Evolutionary conservation across 2,888 invertebrate genomes (phyloP).

Genomic region (Vandiemenella viatica): DNA sequence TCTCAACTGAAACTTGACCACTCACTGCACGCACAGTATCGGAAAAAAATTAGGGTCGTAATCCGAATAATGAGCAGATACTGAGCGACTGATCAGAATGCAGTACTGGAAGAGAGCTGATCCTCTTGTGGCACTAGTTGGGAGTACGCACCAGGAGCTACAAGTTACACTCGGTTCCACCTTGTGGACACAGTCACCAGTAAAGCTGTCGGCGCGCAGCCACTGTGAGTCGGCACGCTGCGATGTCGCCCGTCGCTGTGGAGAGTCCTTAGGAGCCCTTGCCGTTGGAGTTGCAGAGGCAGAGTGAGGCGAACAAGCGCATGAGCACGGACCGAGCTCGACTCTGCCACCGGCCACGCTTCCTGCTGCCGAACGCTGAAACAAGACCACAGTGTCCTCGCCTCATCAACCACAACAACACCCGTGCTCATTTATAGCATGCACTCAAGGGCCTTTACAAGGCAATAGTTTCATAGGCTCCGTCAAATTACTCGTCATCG

Average conservation of each 20-base stretch:
- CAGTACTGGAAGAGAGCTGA: not conserved
- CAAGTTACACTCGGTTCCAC: not conserved
- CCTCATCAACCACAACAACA: too few relatives aligned
- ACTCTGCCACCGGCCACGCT: constrained; percentile 25
- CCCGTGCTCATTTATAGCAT: too few relatives aligned
- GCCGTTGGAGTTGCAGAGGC: constrained; percentile 14
- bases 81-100: too few relatives aligned
- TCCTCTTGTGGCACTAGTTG: not conserved
- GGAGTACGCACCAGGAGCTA: not conserved
- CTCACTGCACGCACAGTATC: too few relatives aligned
- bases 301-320: constrained; percentile 13
- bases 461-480: too few relatives aligned
- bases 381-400: too few relatives aligned
- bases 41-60: too few relatives aligned
- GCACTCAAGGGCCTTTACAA: too few relatives aligned
- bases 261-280: constrained; percentile 6
- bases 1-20: too few relatives aligned
- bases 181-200: not conserved
- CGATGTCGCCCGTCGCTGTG: not conserved
- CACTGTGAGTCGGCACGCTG: not conserved
- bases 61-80: too few relatives aligned
- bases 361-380: constrained; percentile 4
- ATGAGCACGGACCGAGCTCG: constrained; percentile 28
- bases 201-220: not conserved
- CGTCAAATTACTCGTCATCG: too few relatives aligned